These are phyloP conservation scores for Drosophila eugracilis DNA, from an alignment of 1,140 invertebrate genomes.

Conservation along the genomic window DNA sequence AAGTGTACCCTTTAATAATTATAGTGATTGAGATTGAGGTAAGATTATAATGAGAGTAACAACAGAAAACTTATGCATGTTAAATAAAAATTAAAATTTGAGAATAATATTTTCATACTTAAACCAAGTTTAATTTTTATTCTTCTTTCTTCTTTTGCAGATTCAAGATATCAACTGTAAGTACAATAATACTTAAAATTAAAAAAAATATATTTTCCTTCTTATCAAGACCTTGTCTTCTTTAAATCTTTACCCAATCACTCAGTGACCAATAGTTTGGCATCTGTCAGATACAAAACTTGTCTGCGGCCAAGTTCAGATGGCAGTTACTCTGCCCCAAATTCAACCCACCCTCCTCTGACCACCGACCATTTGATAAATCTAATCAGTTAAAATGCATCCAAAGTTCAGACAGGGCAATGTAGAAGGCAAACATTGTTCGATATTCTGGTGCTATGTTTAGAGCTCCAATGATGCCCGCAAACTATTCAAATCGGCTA, in stretches of 20 bases:
- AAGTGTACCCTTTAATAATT: neutral
- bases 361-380: conserved; percentile 24
- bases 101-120: neutral
- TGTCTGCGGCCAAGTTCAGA: neutral
- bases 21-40: neutral
- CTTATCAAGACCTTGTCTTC: no score
- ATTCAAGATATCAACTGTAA: neutral
- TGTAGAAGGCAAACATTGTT: conserved; percentile 17
- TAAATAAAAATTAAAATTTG: no score
- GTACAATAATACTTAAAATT: no score
- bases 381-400: conserved; percentile 46
- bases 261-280: conserved; percentile 4
- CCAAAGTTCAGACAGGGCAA: neutral
- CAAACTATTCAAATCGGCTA: conserved; percentile 35
- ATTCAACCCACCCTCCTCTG: neutral
- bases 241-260: conserved; percentile 4
- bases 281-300: conserved; percentile 1
- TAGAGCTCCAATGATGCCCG: conserved; percentile 31
- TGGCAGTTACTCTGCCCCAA: neutral
- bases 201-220: neutral
- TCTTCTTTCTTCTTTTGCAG: conserved; percentile 4
- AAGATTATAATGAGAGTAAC: no score
- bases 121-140: no score
- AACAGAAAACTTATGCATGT: no score
- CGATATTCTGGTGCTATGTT: no score